Evolutionary conservation across 2,113 vertebrate species (phyloP), one percentile per base, ranked within the genome.

Genomic region (Microtus montanus): DNA sequence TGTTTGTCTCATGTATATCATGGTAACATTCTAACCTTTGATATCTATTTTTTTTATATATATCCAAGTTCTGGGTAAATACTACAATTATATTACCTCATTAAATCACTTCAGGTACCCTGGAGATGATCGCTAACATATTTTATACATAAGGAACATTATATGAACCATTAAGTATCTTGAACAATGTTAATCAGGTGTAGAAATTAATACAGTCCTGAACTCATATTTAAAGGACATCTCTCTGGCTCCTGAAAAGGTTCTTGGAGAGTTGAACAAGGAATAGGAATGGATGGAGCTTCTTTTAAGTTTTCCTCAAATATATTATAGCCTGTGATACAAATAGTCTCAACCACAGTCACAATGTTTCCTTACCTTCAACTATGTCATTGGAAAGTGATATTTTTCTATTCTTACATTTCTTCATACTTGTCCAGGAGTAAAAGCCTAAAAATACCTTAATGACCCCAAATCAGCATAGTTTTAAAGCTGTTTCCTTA

Each of bases 361-460:
- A 66, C 4, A 68, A 63, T 68, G 35, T 77, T 66, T 90, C 49
- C 38, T 83, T 90, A 84, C 9, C 4, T 90, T 84, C 20, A 44
- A 41, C 24, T 88, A 17, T 15, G 13, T 87, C 33, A 92, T 11
- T 44, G 8, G 4, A 70, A 88, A 89, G 35, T 64, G 22, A 41
- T 11, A 64, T 86, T 90, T 80, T 30, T 83, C 20, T 49, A 44
- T 83, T 84, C 10, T 71, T 77, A 30, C 1, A 47, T 33, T 52
- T 89, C 7, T 94, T 77, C 19, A 70, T 80, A 74, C 13, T 44
- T 88, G 54, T 66, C 33, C 86, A 7, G 44, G 75, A 19, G 17
- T 66, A 7, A 90, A 94, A 91, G 15, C 41, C 24, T 85, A 87
- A 93, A 93, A 78, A 73, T 87, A 78, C 12, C 64, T 26, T 73